Percentiles rank a stretch among this genome's conserved stretches.
Evolutionary conservation across 2,113 vertebrate genomes (phyloP).

Genomic region (Nestor notabilis): DNA sequence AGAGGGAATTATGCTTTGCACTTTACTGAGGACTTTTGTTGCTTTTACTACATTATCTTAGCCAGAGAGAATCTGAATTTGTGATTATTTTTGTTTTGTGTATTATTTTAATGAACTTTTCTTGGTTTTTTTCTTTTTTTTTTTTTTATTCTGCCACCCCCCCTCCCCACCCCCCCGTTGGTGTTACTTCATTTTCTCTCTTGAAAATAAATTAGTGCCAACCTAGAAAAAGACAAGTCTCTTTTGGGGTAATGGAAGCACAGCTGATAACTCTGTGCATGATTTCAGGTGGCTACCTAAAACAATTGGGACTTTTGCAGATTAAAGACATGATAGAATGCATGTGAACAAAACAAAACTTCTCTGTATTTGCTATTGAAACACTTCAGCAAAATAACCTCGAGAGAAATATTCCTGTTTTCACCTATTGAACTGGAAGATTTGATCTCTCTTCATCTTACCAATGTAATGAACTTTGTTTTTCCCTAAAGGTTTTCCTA

Average conservation of each 20-base stretch:
- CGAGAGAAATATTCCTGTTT: neutral
- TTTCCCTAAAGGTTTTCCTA: neutral
- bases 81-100: neutral
- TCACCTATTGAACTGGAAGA: neutral
- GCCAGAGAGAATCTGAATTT: neutral
- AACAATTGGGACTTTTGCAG: neutral
- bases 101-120: neutral
- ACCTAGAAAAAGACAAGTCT: neutral
- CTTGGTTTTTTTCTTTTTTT: neutral
- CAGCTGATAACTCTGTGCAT: neutral
- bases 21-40: neutral
- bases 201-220: neutral
- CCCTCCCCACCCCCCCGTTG: too few species aligned
- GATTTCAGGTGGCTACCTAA: neutral
- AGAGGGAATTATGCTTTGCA: neutral
- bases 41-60: neutral
- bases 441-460: neutral
- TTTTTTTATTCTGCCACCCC: too few species aligned
- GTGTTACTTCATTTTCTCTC: neutral
- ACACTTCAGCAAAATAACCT: neutral
- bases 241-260: neutral
- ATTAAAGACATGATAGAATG: neutral
- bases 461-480: neutral
- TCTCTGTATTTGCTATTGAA: neutral
- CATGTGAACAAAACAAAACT: neutral